Evolutionary conservation across 1,140 invertebrate species (phyloP).

Genomic region (Batillaria attramentaria): DNA sequence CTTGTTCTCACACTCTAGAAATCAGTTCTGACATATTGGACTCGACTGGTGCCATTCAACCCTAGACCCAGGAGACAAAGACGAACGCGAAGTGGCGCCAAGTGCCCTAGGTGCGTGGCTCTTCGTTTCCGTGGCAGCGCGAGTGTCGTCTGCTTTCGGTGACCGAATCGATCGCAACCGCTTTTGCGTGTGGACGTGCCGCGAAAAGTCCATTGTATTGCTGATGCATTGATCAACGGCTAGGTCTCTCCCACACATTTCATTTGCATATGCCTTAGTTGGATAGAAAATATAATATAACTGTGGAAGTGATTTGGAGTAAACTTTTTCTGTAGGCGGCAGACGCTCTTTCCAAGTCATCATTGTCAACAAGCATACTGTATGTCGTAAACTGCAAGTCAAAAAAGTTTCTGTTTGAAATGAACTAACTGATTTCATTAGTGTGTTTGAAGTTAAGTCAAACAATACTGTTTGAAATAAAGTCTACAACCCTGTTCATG

Average conservation of each 20-base stretch:
- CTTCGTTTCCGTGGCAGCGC: not conserved
- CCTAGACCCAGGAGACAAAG: not conserved
- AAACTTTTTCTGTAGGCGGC: no score
- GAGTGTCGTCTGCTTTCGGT: conserved; percentile 5
- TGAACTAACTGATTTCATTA: not conserved
- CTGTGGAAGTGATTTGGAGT: no score
- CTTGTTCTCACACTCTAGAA: not conserved
- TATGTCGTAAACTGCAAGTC: not conserved
- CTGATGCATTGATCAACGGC: not conserved
- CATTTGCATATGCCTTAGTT: no score
- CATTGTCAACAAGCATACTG: no score
- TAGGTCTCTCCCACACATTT: no score
- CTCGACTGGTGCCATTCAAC: not conserved
- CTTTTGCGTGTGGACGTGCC: conserved; percentile 8
- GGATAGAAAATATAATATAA: no score
- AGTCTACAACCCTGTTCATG: not conserved
- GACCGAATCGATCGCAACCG: conserved; percentile 11
- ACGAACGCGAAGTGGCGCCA: not conserved
- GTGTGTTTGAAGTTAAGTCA: not conserved
- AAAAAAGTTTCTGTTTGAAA: not conserved
- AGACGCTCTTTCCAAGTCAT: no score
- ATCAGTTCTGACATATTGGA: conserved; percentile 5
- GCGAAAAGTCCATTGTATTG: not conserved
- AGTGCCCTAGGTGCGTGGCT: not conserved
- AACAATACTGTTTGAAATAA: not conserved